Base-by-base conservation (phyloP, 2,888 invertebrate species). In the Epinotia brunnichana region DNA sequence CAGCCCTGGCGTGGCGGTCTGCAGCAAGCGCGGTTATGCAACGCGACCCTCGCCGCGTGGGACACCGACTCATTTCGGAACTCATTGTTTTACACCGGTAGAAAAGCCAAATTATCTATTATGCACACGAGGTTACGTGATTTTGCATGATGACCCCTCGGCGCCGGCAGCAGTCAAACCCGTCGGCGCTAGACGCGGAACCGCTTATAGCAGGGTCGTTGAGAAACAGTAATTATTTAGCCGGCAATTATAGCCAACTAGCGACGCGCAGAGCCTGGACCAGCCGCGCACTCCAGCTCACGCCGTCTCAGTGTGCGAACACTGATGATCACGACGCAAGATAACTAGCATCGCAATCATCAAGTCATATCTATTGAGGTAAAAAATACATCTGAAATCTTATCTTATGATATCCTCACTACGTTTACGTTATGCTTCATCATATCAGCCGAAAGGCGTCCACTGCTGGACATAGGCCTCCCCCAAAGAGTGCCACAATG, bases 31-130 rank as follows among this genome's bases (percentile, higher is more conserved):
- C 13, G 1, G 56, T 70, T 63, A 63, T 51, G 70, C 70, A 70
- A 57, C 60, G 62, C 56, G 70, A 57, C 70, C 70, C 70, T 63
- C 63, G 69, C 35, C 15, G 29, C 63, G 70, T 63, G 63, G 63
- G 63, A 56, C 56, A 24, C 17, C 67, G 44, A 67, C 48, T 67
- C 57, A 29, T 44, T 44, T 62, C n/a, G 39, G 56, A 61, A 44
- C 54, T 56, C 63, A 57, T 70, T 70, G 70, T 70, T 57, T 70
- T 51, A 53, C 53, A 21, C 68, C 60, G 60, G 60, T 53, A 53
- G 68, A 60, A 59, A 53, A 60, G 51, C 48, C 17, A 24, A 68
- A 60, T 51, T 39, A 69, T 60, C 51, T 69, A 69, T 53, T 69
- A 60, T 53, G 69, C 44, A 51, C 39, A 19, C 53, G 29, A 24